Percentiles rank a stretch among this genome's conserved stretches.
Conservation (phyloP, 2,888 invertebrate species). For the Lacanobia oleracea region DNA sequence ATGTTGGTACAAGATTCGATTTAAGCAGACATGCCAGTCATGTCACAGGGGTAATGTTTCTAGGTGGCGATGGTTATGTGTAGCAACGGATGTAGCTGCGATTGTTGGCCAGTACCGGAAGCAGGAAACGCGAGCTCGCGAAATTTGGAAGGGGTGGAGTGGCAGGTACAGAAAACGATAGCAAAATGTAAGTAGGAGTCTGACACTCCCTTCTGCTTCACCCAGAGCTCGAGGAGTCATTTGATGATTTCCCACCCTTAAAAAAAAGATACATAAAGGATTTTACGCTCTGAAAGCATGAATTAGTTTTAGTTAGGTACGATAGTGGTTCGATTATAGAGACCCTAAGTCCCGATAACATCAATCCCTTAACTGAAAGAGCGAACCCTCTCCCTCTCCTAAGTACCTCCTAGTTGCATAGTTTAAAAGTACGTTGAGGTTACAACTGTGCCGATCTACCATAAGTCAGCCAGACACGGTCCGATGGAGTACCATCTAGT, state of each 20-base stretch:
- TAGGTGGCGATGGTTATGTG: background rate
- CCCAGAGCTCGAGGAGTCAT: no score
- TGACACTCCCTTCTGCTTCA: no score
- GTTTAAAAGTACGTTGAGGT: background rate
- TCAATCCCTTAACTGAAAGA: background rate
- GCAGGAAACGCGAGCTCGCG: background rate
- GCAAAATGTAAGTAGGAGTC: background rate
- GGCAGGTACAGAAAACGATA: no score
- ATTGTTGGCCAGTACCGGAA: background rate
- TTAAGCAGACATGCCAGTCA: background rate
- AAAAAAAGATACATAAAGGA: background rate
- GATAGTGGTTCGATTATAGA: background rate
- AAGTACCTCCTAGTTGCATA: background rate
- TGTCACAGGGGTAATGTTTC: background rate
- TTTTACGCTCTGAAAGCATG: background rate
- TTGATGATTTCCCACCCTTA: no score
- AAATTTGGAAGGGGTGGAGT: background rate
- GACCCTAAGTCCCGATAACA: background rate
- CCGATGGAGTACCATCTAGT: slow-evolving; percentile 40
- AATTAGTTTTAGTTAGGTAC: background rate
- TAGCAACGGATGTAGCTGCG: no score
- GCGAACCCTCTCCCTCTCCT: no score
- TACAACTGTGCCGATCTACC: background rate
- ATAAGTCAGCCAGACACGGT: slow-evolving; percentile 18
- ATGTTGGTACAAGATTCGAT: slow-evolving; percentile 18